Base-by-base conservation (phyloP, 1,140 invertebrate genomes). In the Dolichoris vasculosae region DNA sequence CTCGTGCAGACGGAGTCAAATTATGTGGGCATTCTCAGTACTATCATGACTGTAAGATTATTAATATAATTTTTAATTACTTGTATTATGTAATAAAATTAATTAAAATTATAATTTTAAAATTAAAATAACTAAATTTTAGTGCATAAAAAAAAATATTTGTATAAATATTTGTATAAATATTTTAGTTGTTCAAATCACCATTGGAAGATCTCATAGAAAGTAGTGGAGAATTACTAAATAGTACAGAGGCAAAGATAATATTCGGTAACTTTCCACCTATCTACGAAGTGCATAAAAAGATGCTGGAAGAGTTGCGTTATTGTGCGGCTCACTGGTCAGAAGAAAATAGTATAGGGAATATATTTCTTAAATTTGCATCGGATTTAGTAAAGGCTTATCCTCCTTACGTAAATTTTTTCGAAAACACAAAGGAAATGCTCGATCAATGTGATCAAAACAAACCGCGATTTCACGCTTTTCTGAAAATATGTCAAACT, bases 341-440 rank as follows among this genome's bases (percentile, higher is more conserved):
- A 76, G 98, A 98, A 90, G 97, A 98, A 88, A 95, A 95, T 87
- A 96, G 96, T 89, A 97, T 99, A 89, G 98, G 98, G 13, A 95
- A 97, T 89, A 96, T 99, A 86, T 96, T 99, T 90, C 94, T 98
- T 23, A 96, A 97, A 92, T 97, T 97, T 91, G 95, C 95, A 69
- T 95, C 95, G 40, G 96, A 96, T 90, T 94, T 99, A 87, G 95
- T 97, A 75, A 98, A 98, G 93, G 97, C 98, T 0, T 99, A 99
- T 94, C 98, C 98, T 76, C 97, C 98, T 11, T 99, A 99, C 93
- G 97, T 99, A 20, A 99, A 99, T 93, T 99, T 97, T 92, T 99
- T 99, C 92, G 98, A 99, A 93, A 97, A 98, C 91, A 98, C 98
- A 90, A 99, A 99, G 93, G 97, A 98, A 90, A 97, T 97, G 94